phyloP scores from a whole-genome alignment of 2,797 vertebrate genomes.

The Tarsius wallacei region DNA sequence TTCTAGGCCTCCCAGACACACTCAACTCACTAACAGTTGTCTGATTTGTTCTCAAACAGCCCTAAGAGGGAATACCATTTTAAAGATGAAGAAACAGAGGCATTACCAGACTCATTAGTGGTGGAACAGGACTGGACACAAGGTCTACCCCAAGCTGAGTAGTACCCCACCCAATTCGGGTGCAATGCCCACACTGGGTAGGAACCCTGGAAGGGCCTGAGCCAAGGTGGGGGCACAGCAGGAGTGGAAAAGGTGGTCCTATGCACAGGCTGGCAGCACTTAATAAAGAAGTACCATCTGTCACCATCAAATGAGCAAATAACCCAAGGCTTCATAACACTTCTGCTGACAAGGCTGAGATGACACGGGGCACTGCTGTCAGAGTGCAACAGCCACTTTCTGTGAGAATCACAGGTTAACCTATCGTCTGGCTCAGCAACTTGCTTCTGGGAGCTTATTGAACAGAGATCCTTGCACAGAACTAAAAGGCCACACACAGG shows the following conservation, averaged over 20 bases:
- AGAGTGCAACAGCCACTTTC: neutral
- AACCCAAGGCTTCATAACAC: neutral
- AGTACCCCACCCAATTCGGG: neutral
- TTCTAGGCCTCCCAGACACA: neutral
- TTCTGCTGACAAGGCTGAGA: neutral
- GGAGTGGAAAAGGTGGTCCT: neutral
- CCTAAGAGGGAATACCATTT: neutral
- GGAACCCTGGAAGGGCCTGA: neutral
- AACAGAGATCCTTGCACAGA: neutral
- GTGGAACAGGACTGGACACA: neutral
- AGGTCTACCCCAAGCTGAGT: neutral
- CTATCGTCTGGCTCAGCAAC: neutral
- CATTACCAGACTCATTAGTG: neutral
- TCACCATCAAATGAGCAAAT: constrained; percentile 15
- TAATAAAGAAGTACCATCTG: neutral
- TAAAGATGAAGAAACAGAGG: constrained; percentile 33
- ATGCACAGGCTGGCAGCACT: neutral
- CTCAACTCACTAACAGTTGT: neutral
- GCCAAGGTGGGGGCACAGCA: neutral
- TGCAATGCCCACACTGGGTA: neutral
- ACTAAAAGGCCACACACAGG: neutral
- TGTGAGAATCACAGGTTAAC: constrained; percentile 23
- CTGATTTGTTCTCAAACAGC: neutral
- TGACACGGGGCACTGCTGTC: neutral
- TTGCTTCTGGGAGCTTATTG: neutral